Base-by-base conservation (phyloP, 2,888 invertebrate genomes). In the Andrena minutula region DNA sequence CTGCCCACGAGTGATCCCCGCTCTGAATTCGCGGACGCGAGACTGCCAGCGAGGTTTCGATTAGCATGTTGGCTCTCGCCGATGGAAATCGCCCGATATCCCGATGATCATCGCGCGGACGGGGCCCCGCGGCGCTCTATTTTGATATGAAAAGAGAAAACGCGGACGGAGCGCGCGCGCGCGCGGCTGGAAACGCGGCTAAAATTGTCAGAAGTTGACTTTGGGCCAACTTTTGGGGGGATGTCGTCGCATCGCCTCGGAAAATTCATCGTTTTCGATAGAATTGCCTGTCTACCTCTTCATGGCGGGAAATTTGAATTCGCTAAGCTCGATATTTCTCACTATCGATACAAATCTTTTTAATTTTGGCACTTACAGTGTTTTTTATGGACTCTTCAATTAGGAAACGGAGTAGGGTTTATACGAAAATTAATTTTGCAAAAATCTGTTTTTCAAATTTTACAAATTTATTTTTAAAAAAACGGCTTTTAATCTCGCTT, bases 91-190 rank as follows among this genome's bases (percentile, higher is more conserved):
- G 41, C 30, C 28, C 30, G 32, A 75, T 58, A 75, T 49, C n/a
- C n/a, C 51, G n/a, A 20, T 60, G 74, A 76, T 70, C 71, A 69
- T 85, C 76, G 80, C 65, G 70, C 65, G 65, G 66, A 58, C 60
- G 41, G 12, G 30, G 23, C 53, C 79, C 70, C 56, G 23, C 23
- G 79, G 70, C 47, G 53, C 58, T 77, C 73, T 70, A 63, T 32
- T 79, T 84, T 84, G 32, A 61, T 61, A 61, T 28, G 61, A 61
- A 35, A 61, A 35, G 32, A 61, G 61, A 61, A 61, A 61, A 61
- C 61, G 32, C 56, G 20, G 56, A 20, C 23, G 23, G 12, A 56
- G 10, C 23, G 51, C 10, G 32, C 35, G 23, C 10, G n/a, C 16
- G 5, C 32, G 41, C 28, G 35, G n/a, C 56, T 69, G 63, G 63